Evolutionary conservation across 1,140 invertebrate species (phyloP).

Genomic region (Apis cerana): DNA sequence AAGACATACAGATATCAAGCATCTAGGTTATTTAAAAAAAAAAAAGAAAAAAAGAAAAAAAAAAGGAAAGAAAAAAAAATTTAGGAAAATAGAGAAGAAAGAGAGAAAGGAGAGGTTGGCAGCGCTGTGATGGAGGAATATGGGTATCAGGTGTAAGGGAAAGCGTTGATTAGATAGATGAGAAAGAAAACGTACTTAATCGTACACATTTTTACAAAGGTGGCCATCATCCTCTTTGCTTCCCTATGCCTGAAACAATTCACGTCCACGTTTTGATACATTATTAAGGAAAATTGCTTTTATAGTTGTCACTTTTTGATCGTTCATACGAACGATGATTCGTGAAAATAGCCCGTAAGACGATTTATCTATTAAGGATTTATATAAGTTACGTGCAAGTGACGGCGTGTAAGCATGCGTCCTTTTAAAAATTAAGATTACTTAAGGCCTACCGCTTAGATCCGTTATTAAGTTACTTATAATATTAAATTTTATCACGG

Average conservation of each 20-base stretch:
- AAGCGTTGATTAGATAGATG: no score
- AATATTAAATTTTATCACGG: slow-evolving; percentile 63
- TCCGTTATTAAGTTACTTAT: slow-evolving; percentile 59
- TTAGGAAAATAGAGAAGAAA: slow-evolving; percentile 7
- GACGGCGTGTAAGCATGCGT: slow-evolving; percentile 45
- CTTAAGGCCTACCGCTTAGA: slow-evolving; percentile 61
- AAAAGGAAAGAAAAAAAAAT: slow-evolving; percentile 16
- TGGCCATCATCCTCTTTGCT: slow-evolving; percentile 21
- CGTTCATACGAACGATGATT: slow-evolving; percentile 17
- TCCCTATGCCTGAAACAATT: slow-evolving; percentile 5
- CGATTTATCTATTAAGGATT: slow-evolving; percentile 57
- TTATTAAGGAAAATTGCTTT: slow-evolving; percentile 54
- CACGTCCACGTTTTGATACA: slow-evolving; percentile 47
- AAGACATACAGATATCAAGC: slow-evolving; percentile 24
- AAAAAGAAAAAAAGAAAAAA: slow-evolving; percentile 3
- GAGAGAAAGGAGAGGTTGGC: slow-evolving; percentile 3
- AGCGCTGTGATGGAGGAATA: slow-evolving; percentile 4
- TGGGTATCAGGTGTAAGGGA: no score
- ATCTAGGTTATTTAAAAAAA: slow-evolving; percentile 22
- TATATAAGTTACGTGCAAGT: slow-evolving; percentile 58
- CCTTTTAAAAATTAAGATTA: slow-evolving; percentile 69
- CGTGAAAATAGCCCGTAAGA: slow-evolving; percentile 41
- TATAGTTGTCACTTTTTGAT: slow-evolving; percentile 51
- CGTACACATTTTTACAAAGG: neutral
- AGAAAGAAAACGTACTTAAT: no score